These are phyloP conservation scores for Paratrypauchen microcephalus DNA, from an alignment of 2,797 vertebrate species.

Conservation along the genomic window DNA sequence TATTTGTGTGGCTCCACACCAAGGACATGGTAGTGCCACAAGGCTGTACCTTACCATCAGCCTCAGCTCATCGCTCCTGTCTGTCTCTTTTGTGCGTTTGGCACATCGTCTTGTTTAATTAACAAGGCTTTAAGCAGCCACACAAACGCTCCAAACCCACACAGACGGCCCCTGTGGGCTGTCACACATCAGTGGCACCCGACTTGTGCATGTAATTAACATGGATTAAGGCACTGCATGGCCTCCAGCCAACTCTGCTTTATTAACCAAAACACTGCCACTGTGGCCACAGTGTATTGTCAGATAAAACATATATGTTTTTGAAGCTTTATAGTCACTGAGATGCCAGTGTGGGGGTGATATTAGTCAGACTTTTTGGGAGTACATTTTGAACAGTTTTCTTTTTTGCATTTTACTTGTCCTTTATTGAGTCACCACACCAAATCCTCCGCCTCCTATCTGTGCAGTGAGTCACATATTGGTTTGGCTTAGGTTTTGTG, in stretches of 20 bases:
- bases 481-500: neutral
- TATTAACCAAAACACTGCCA: constrained; percentile 40
- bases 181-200: constrained; percentile 39
- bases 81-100: constrained; percentile 44
- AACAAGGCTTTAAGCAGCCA: constrained; percentile 69
- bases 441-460: neutral
- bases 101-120: constrained; percentile 71
- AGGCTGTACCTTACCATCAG: constrained; percentile 45
- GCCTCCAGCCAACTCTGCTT: constrained; percentile 47
- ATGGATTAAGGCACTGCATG: constrained; percentile 57
- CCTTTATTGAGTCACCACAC: neutral
- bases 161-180: constrained; percentile 34
- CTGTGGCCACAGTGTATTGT: constrained; percentile 8
- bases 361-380: constrained; percentile 49
- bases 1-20: constrained; percentile 35
- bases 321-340: constrained; percentile 43
- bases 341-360: constrained; percentile 42
- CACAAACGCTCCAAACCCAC: constrained; percentile 51
- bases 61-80: constrained; percentile 47
- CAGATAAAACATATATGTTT: constrained; percentile 11
- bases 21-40: constrained; percentile 30
- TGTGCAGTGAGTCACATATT: constrained; percentile 1
- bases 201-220: constrained; percentile 66
- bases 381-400: neutral
- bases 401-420: neutral